Conservation (phyloP, 2,113 vertebrate genomes). For the Lamprotornis superbus region DNA sequence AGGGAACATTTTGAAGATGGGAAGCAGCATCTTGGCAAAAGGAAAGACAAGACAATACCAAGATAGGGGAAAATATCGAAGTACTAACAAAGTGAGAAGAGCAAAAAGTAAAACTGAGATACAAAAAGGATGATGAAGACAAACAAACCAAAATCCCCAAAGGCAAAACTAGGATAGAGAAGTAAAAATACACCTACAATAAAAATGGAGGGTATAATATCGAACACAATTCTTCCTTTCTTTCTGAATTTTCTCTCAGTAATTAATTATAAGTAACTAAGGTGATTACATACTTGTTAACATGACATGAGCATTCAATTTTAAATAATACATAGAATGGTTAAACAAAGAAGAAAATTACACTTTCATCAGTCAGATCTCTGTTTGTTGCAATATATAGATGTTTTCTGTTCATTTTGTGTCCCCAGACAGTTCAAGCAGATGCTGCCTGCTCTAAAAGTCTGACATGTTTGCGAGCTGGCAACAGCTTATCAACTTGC, state of each 20-base stretch:
- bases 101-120: neutral
- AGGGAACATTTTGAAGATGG: neutral
- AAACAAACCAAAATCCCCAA: neutral
- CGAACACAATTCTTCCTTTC: neutral
- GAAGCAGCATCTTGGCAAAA: neutral
- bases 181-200: neutral
- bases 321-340: neutral
- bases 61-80: neutral
- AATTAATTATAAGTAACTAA: neutral
- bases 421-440: neutral
- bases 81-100: neutral
- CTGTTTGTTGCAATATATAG: neutral
- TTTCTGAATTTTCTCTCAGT: neutral
- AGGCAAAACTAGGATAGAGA: neutral
- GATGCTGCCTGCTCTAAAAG: conserved; percentile 7
- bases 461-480: neutral
- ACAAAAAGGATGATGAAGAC: neutral
- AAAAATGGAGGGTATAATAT: neutral
- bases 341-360: neutral
- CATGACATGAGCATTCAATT: neutral
- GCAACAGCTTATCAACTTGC: conserved; percentile 24
- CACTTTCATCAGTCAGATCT: neutral
- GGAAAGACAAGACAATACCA: neutral
- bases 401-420: neutral
- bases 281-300: neutral